phyloP scores from a whole-genome alignment of 2,888 invertebrate genomes.

The Dasysyrphus albostriatus region DNA sequence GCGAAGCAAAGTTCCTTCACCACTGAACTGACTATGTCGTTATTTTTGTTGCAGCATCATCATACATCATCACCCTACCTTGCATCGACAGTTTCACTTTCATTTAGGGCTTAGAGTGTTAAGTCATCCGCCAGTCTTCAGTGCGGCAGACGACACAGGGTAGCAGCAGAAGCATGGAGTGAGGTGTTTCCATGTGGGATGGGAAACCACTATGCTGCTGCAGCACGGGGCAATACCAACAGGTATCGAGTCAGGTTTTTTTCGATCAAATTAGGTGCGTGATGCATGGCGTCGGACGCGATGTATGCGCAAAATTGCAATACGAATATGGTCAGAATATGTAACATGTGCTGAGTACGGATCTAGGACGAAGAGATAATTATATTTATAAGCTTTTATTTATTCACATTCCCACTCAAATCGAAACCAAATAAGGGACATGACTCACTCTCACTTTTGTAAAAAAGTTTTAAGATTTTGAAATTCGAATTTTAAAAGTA shows the following conservation, averaged over 20 bases:
- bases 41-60: constrained; percentile 41
- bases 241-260: constrained; percentile 26
- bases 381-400: too few species aligned
- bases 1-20: constrained; percentile 51
- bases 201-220: neutral
- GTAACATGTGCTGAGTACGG: constrained; percentile 12
- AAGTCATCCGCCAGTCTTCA: constrained; percentile 43
- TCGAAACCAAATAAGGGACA: too few species aligned
- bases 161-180: neutral
- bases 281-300: constrained; percentile 21
- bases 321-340: constrained; percentile 33
- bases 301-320: constrained; percentile 10
- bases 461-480: too few species aligned
- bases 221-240: neutral
- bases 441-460: too few species aligned
- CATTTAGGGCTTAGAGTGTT: constrained; percentile 48
- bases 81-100: constrained; percentile 64
- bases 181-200: constrained; percentile 11
- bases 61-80: neutral
- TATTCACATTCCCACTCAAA: neutral
- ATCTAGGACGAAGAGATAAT: neutral
- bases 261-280: constrained; percentile 26
- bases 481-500: too few species aligned
- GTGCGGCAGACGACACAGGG: neutral
- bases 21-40: neutral